These are phyloP conservation scores for Drepanosiphum platanoidis DNA, from an alignment of 2,888 invertebrate species.

Conservation along the genomic window DNA sequence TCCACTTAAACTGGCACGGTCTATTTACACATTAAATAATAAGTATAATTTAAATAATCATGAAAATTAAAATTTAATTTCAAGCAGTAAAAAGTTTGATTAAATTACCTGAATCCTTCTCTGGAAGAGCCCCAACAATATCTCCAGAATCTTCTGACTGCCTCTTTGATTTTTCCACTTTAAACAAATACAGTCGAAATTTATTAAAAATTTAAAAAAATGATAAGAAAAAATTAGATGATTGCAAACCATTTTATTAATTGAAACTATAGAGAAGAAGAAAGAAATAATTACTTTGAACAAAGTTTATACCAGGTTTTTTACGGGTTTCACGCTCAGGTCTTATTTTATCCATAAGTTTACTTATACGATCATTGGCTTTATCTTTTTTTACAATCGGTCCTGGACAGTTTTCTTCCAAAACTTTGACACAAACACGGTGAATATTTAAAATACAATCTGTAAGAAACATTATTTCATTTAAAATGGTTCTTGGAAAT, in stretches of 20 bases:
- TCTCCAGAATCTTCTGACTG: constrained; percentile 66
- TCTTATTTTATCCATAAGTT: constrained; percentile 77
- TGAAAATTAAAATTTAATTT: neutral
- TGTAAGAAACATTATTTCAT: constrained; percentile 67
- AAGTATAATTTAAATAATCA: neutral
- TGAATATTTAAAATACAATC: constrained; percentile 91
- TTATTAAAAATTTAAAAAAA: constrained; percentile 16
- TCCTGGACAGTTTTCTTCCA: constrained; percentile 85
- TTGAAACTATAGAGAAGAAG: too few species aligned
- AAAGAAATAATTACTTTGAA: constrained; percentile 67
- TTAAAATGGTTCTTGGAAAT: neutral
- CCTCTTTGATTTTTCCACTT: constrained; percentile 68
- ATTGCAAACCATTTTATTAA: too few species aligned
- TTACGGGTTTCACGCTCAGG: constrained; percentile 69
- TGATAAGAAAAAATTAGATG: constrained; percentile 65
- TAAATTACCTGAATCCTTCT: constrained; percentile 63
- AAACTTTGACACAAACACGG: constrained; percentile 79
- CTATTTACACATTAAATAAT: neutral
- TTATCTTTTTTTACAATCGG: constrained; percentile 74
- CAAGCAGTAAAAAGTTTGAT: neutral
- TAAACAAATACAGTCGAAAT: constrained; percentile 63
- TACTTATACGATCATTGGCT: constrained; percentile 77
- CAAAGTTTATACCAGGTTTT: constrained; percentile 68
- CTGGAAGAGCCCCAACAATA: constrained; percentile 66
- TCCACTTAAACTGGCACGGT: constrained; percentile 40